Percentiles rank a stretch among this genome's conserved stretches.
Conservation (phyloP, 1,140 invertebrate species). For the Oscheius sp. region DNA sequence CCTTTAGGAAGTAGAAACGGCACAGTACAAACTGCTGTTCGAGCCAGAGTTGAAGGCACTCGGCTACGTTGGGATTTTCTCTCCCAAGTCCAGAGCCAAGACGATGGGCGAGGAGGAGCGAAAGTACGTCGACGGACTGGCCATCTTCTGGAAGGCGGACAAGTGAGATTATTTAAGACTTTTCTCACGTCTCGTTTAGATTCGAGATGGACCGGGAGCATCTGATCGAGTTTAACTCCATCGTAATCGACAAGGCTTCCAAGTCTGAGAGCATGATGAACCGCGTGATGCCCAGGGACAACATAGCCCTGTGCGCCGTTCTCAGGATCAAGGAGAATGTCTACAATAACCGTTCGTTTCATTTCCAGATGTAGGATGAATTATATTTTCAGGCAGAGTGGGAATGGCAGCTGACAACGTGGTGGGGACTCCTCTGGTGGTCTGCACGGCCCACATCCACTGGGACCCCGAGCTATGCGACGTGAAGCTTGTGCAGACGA, state of each 20-base stretch:
- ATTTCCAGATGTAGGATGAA: not conserved
- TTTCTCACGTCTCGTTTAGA: slow-evolving; percentile 66
- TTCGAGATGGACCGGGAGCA: slow-evolving; percentile 91
- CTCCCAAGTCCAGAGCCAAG: slow-evolving; percentile 75
- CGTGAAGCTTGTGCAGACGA: slow-evolving; percentile 98
- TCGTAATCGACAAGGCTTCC: slow-evolving; percentile 36
- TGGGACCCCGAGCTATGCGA: slow-evolving; percentile 99
- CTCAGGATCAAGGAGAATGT: slow-evolving; percentile 61
- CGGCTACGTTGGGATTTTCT: slow-evolving; percentile 83
- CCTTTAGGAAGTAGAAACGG: slow-evolving; percentile 91
- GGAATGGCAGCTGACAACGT: slow-evolving; percentile 36
- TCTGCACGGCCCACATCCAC: slow-evolving; percentile 97
- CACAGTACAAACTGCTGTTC: slow-evolving; percentile 97
- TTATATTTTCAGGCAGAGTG: slow-evolving; percentile 1
- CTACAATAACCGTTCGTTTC: slow-evolving; percentile 68
- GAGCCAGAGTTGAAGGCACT: slow-evolving; percentile 81
- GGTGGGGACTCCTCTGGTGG: slow-evolving; percentile 78
- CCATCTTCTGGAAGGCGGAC: slow-evolving; percentile 86
- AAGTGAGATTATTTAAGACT: slow-evolving; percentile 72
- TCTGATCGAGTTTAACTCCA: slow-evolving; percentile 84
- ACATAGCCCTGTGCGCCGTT: slow-evolving; percentile 88
- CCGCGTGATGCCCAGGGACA: slow-evolving; percentile 98
- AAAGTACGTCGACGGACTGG: slow-evolving; percentile 97
- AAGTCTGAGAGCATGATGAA: slow-evolving; percentile 93
- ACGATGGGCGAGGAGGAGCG: slow-evolving; percentile 94